These are phyloP conservation scores for Erythrolamprus reginae DNA, from an alignment of 2,113 vertebrate genomes.

Conservation along the genomic window DNA sequence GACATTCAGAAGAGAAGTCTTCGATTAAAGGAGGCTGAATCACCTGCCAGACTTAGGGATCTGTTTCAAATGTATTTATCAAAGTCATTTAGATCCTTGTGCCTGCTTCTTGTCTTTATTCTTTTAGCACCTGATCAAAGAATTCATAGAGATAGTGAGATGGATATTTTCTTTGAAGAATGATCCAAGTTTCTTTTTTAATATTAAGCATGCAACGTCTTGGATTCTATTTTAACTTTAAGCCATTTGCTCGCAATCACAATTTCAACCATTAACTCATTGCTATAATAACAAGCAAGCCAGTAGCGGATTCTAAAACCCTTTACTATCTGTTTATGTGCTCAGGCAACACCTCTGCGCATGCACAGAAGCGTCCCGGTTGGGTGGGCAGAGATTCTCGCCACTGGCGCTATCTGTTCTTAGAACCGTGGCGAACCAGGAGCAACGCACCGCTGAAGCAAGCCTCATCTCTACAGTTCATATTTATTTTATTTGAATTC, in stretches of 20 bases:
- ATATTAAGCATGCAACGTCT: not conserved
- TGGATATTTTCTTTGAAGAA: not conserved
- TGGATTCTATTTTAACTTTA: slow-evolving; percentile 4
- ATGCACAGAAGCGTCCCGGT: too few relatives aligned
- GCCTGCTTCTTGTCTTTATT: not conserved
- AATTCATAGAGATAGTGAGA: not conserved
- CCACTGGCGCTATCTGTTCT: too few relatives aligned
- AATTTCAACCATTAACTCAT: not conserved
- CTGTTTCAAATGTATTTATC: not conserved
- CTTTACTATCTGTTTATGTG: too few relatives aligned
- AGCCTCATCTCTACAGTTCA: not conserved
- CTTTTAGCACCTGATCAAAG: slow-evolving; percentile 1
- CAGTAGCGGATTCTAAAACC: too few relatives aligned
- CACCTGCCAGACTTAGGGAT: not conserved
- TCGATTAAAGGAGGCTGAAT: not conserved
- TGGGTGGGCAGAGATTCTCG: too few relatives aligned
- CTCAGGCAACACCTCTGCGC: too few relatives aligned
- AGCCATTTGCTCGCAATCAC: not conserved
- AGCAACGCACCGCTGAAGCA: too few relatives aligned
- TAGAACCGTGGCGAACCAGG: too few relatives aligned
- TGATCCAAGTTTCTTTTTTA: not conserved
- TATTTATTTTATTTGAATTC: not conserved
- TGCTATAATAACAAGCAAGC: not conserved
- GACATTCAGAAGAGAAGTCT: not conserved
- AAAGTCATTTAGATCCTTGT: not conserved